Evolutionary conservation across 2,113 vertebrate genomes (phyloP), one percentile per base, ranked within the genome.

Genomic region (Prietella phreatophila): DNA sequence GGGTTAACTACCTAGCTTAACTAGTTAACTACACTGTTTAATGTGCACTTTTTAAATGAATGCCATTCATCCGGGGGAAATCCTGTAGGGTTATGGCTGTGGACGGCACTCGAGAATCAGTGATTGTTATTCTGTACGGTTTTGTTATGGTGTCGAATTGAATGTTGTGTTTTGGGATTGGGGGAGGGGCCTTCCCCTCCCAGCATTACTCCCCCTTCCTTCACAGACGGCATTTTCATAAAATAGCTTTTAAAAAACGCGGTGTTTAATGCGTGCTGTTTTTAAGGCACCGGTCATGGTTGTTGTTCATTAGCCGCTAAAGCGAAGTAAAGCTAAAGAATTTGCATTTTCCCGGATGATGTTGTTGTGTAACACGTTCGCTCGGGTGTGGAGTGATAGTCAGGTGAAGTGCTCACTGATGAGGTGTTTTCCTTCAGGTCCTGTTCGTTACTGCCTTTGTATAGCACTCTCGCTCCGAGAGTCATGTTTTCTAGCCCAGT

Each of bases 361-460:
- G 30, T 10, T 6, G 27, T n/a, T 30, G 42, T 60, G 30, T 81
- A 56, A 81, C 14, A 19, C 3, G 7, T 20, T 81, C 53, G 9
- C 27, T 56, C 53, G 58, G 78, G 17, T 58, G 15, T 5, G 8
- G 5, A 11, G 8, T 4, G 78, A 81, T 58, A 30, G 33, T 33
- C 53, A 53, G 76, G 30, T 15, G 14, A 53, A 14, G 27, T 33
- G 53, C n/a, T 36, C 9, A 33, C 14, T 30, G 47, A 80, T n/a
- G n/a, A 81, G 53, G 56, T 82, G 80, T 82, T 60, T 39, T 82
- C 80, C 53, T 58, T 81, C 79, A 58, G 79, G 79, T 81, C 79
- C 79, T 56, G 13, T 20, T n/a, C n/a, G 25, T n/a, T 55, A 27
- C 19, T 55, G 27, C 50, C 14, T 55, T 56, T 27, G 42, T 56